phyloP scores from a whole-genome alignment of 2,113 vertebrate species.

The Tapirus terrestris region DNA sequence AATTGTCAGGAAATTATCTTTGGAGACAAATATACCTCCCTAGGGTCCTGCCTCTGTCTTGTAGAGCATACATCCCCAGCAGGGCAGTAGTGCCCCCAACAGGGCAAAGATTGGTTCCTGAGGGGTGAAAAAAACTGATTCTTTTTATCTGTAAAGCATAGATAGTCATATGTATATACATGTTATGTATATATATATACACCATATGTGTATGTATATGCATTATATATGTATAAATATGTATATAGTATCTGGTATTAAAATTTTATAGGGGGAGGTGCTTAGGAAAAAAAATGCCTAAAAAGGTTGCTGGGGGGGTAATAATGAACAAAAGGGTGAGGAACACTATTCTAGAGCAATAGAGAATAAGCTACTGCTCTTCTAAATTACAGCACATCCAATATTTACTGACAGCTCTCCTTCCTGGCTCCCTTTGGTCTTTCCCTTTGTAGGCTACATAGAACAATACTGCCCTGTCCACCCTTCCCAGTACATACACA shows the following conservation, averaged over 20 bases:
- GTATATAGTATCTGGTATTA: neutral
- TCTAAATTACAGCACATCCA: neutral
- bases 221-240: neutral
- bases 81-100: fast-evolving
- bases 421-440: neutral
- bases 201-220: neutral
- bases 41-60: neutral
- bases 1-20: neutral
- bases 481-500: neutral
- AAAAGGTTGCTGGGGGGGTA: neutral
- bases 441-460: neutral
- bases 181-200: neutral
- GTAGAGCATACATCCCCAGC: neutral
- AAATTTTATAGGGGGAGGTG: neutral
- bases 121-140: neutral
- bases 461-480: neutral
- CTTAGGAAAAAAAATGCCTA: neutral
- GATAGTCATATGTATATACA: neutral
- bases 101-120: neutral
- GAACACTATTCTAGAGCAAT: neutral
- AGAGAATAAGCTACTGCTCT: neutral
- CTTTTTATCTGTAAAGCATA: neutral
- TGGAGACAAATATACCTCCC: neutral
- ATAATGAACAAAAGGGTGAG: neutral
- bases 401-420: no score